A percentile compares a stretch with the other conserved stretches of the same genome.
Conservation (phyloP, 35 echinoderm and acorn worm genomes). For the Apostichopus parvimensis region DNA sequence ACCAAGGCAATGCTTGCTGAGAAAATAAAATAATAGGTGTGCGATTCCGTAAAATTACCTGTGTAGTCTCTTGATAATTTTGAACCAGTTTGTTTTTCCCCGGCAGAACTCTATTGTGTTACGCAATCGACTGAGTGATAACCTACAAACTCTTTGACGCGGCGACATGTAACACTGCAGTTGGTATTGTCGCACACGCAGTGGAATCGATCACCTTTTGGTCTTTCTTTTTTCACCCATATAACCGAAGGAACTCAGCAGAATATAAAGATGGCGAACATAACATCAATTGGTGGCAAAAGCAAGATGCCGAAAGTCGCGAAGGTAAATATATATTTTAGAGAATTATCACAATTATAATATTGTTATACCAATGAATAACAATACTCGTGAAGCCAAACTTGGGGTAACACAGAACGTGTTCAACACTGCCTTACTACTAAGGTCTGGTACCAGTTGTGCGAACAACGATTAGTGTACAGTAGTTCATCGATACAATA, state of each 20-base stretch:
- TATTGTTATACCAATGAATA: not conserved
- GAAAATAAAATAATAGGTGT: too few species aligned
- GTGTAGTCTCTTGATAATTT: too few species aligned
- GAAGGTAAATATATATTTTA: constrained; percentile 60
- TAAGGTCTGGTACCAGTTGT: not conserved
- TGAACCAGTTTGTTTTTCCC: not conserved
- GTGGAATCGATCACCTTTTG: not conserved
- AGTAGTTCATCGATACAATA: too few species aligned
- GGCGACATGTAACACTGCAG: too few species aligned
- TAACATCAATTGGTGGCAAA: constrained; percentile 70
- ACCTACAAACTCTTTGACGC: not conserved
- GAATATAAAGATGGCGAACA: constrained; percentile 49
- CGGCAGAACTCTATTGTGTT: not conserved
- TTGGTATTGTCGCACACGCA: too few species aligned
- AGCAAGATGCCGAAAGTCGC: constrained; percentile 93
- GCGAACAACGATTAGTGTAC: not conserved
- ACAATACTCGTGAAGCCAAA: not conserved
- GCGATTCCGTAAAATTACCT: too few species aligned
- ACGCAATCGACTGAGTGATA: not conserved
- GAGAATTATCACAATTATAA: not conserved
- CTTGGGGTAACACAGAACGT: too few species aligned
- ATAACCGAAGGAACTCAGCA: not conserved
- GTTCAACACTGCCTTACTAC: too few species aligned
- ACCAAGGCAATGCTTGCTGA: too few species aligned
- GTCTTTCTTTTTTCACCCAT: not conserved